Base-by-base conservation (phyloP, 2,888 invertebrate species). In the Dicyrtoma fusca region DNA sequence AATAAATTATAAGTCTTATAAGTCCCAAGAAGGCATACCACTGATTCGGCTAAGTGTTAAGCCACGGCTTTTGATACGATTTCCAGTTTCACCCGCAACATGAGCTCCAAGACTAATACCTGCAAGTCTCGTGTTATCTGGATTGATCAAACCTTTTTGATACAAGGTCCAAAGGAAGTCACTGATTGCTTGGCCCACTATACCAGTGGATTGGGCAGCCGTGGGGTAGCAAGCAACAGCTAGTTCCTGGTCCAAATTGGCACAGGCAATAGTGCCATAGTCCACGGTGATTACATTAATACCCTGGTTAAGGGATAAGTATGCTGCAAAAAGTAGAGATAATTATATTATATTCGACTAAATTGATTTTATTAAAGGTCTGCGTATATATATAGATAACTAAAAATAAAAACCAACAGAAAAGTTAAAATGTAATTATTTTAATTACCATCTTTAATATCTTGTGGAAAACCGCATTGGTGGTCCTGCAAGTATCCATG, bases 101-200 rank as follows among this genome's bases (percentile, higher is more conserved):
- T 75, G 72, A 21, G 75, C 72, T 45, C 72, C 75, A 49, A 75
- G 65, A 42, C 69, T 69, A 17, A 65, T 65, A n/a, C 75, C 75
- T 45, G 72, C 59, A 23, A 75, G 34, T 23, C 72, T 72, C n/a
- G 70, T 66, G 19, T 72, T 42, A 21, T 19, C 11, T 6, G 45
- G 26, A n/a, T 14, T 64, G 4, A 45, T 45, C 21, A 21, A 14
- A 4, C 64, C 64, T 10, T 14, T 47, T 11, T n/a, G 17, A 3
- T 21, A 10, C 47, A 44, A 45, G 3, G 45, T 23, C 44, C 44
- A 19, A 8, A 64, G 1, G 8, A 64, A 14, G 19, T 47, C 19
- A 45, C 44, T 19, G 10, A 45, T 8, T 4, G 14, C n/a, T 21
- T 19, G 42, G n/a, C 21, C 45, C 14, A 44, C 44, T 10, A n/a